Conservation (phyloP, 2,113 vertebrate species). For the Pseudorhombus dupliciocellatus region DNA sequence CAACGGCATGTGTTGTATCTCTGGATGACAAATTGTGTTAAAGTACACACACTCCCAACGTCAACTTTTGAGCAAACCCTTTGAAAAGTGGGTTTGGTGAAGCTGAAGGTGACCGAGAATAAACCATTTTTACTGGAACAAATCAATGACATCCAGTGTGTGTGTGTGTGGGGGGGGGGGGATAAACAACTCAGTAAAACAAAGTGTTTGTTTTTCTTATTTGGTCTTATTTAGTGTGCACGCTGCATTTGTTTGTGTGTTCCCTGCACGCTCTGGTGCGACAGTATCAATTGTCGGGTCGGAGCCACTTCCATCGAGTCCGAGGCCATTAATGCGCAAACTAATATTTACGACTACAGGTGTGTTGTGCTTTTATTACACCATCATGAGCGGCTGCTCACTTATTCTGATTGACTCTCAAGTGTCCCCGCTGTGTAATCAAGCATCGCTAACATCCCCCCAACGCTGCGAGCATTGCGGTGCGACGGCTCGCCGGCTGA, state of each 20-base stretch:
- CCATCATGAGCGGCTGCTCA: constrained; percentile 56
- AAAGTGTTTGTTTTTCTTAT: constrained; percentile 27
- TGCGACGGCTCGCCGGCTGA: constrained; percentile 17
- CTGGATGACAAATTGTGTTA: not conserved
- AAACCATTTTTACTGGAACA: not conserved
- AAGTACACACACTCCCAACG: not conserved
- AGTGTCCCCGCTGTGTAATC: constrained; percentile 72
- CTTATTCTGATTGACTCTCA: constrained; percentile 68
- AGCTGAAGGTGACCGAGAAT: no score
- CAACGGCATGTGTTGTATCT: not conserved
- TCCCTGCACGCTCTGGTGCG: constrained; percentile 43
- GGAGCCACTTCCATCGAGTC: constrained; percentile 45
- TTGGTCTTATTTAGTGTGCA: not conserved
- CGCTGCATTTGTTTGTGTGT: constrained; percentile 48
- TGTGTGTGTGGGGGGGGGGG: no score
- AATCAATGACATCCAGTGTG: constrained; percentile 45
- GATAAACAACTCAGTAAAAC: constrained; percentile 15
- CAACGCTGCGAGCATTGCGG: constrained; percentile 68
- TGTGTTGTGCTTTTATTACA: constrained; percentile 61
- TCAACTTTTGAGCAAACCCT: not conserved
- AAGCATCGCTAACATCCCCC: constrained; percentile 64
- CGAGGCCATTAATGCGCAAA: constrained; percentile 56
- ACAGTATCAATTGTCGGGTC: constrained; percentile 42
- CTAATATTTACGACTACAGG: constrained; percentile 59
- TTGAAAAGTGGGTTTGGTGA: no score